phyloP scores from a whole-genome alignment of 1,140 invertebrate species.

The Hyphantria cunea region DNA sequence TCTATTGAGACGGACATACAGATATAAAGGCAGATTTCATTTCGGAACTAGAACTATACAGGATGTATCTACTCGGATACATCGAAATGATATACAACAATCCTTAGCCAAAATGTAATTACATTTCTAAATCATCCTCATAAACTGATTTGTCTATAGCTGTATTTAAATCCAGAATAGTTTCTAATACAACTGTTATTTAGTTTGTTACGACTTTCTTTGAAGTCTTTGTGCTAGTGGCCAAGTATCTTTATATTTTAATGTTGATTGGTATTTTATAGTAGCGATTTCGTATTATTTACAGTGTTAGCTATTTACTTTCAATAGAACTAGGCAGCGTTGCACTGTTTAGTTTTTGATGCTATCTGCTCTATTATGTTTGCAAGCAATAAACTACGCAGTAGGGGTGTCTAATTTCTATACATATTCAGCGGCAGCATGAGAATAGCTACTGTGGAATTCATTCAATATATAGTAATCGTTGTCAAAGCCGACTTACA shows the following conservation, averaged over 20 bases:
- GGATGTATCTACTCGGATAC: too few relatives aligned
- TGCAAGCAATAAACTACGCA: conserved; percentile 2
- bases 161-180: too few relatives aligned
- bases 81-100: too few relatives aligned
- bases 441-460: background rate
- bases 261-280: conserved; percentile 26
- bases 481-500: too few relatives aligned
- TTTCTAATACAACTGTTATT: background rate
- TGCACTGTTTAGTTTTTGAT: conserved; percentile 13
- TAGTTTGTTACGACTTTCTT: conserved; percentile 25
- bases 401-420: background rate
- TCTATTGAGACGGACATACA: too few relatives aligned
- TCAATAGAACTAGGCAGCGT: background rate
- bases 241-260: conserved; percentile 23
- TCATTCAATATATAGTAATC: too few relatives aligned
- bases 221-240: conserved; percentile 11
- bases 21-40: too few relatives aligned
- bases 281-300: conserved; percentile 12
- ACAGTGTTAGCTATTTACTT: conserved; percentile 20
- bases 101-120: too few relatives aligned
- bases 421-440: background rate
- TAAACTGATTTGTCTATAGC: too few relatives aligned
- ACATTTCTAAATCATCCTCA: too few relatives aligned
- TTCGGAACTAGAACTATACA: too few relatives aligned
- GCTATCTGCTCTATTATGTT: conserved; percentile 7